phyloP scores from a whole-genome alignment of 2,113 vertebrate genomes.

The Nothocercus julius region DNA sequence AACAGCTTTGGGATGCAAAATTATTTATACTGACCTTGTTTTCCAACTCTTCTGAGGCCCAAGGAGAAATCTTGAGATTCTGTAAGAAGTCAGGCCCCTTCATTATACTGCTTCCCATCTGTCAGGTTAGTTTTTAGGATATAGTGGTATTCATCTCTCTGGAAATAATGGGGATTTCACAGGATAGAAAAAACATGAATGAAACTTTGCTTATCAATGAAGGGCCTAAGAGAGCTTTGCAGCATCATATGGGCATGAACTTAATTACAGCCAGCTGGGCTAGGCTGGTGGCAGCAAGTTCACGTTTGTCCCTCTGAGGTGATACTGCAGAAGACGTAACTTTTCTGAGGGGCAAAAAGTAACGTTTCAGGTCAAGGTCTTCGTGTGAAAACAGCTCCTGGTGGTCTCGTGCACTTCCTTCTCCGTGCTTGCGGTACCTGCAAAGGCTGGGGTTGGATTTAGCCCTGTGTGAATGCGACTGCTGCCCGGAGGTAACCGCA shows the following conservation, averaged over 20 bases:
- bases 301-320: background rate
- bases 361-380: background rate
- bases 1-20: conserved; percentile 73
- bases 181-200: background rate
- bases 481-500: background rate
- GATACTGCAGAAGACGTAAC: fast-evolving
- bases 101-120: conserved; percentile 45
- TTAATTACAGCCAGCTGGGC: background rate
- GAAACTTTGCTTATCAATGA: background rate
- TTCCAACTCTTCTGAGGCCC: conserved; percentile 62
- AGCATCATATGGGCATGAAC: background rate
- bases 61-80: conserved; percentile 59
- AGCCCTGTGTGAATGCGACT: background rate
- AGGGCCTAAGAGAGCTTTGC: fast-evolving
- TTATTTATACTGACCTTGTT: conserved; percentile 74
- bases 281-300: background rate
- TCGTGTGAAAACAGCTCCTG: background rate
- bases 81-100: conserved; percentile 23
- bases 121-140: background rate
- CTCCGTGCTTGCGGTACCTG: background rate
- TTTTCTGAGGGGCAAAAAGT: background rate
- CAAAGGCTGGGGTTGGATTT: background rate
- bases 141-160: background rate
- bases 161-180: background rate
- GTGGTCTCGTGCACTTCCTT: background rate